Conservation (phyloP, 2,797 vertebrate genomes). For the Halcyon badia region DNA sequence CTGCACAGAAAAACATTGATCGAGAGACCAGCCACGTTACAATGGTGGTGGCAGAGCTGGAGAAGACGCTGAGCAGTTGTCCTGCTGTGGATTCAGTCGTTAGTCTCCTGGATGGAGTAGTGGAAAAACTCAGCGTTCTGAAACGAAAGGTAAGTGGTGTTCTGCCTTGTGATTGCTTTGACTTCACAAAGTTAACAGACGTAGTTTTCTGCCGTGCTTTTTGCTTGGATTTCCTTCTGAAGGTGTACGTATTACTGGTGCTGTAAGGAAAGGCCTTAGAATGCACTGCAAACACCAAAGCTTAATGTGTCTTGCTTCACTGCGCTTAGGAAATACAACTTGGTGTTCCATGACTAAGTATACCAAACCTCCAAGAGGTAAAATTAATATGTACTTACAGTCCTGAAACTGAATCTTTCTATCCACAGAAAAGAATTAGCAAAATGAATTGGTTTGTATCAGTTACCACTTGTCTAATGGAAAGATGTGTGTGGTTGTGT, state of each 20-base stretch:
- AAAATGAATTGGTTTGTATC: neutral
- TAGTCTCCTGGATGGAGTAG: slow-evolving; percentile 95
- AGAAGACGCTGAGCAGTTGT: slow-evolving; percentile 96
- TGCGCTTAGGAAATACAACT: neutral
- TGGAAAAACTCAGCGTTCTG: slow-evolving; percentile 97
- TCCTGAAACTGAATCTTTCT: neutral
- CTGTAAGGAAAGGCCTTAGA: neutral
- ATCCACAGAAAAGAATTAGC: neutral
- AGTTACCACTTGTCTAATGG: neutral
- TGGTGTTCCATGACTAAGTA: neutral
- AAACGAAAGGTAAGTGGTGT: slow-evolving; percentile 90
- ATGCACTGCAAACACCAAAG: neutral
- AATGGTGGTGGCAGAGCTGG: slow-evolving; percentile 98
- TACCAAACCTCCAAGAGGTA: neutral
- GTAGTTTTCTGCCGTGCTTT: neutral
- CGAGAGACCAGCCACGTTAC: slow-evolving; percentile 98
- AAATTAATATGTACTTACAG: neutral
- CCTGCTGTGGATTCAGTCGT: slow-evolving; percentile 97
- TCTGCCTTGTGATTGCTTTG: neutral
- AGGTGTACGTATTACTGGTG: neutral
- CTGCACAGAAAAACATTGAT: slow-evolving; percentile 98
- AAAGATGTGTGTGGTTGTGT: neutral
- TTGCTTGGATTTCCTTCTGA: neutral
- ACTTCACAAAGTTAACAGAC: neutral
- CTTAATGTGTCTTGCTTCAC: neutral